Percentiles rank a stretch among this genome's conserved stretches.
Evolutionary conservation across 2,797 vertebrate species (phyloP).

Genomic region (Pipistrellus pipistrellus): DNA sequence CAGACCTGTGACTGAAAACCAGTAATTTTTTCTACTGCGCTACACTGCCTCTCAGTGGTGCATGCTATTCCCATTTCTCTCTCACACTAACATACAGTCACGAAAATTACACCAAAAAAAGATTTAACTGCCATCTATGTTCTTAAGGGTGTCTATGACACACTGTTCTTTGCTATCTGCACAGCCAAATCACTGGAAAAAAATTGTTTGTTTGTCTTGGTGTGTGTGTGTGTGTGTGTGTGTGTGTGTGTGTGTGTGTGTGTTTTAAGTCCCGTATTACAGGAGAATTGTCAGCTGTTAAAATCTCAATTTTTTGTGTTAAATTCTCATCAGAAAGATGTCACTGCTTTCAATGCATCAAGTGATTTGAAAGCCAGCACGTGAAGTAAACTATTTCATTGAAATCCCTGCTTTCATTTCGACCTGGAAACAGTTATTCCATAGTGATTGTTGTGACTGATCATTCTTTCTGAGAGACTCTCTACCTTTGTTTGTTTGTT

Average conservation of each 20-base stretch:
- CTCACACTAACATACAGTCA: neutral
- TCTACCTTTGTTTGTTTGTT: neutral
- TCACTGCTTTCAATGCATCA: slow-evolving; percentile 15
- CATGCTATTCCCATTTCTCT: neutral
- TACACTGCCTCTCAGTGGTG: slow-evolving; percentile 83
- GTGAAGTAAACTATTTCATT: slow-evolving; percentile 57
- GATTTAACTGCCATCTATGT: neutral
- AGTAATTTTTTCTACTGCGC: slow-evolving; percentile 65
- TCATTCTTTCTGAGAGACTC: neutral
- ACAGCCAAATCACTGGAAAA: slow-evolving; percentile 57
- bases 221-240: neutral
- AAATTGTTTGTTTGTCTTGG: slow-evolving; percentile 46
- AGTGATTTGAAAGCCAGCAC: slow-evolving; percentile 19
- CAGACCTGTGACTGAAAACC: slow-evolving; percentile 37
- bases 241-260: too few relatives aligned
- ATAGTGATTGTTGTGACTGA: neutral
- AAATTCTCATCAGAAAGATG: slow-evolving; percentile 67
- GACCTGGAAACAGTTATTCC: slow-evolving; percentile 30
- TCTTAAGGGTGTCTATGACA: neutral
- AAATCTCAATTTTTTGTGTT: slow-evolving; percentile 71
- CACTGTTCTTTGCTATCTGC: slow-evolving; percentile 48
- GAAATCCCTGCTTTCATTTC: slow-evolving; percentile 50
- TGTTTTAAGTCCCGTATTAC: slow-evolving; percentile 60
- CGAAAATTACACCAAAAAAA: neutral
- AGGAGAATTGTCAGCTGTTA: slow-evolving; percentile 69